Conservation (phyloP, 2,113 vertebrate genomes). For the Pungitius pungitius region DNA sequence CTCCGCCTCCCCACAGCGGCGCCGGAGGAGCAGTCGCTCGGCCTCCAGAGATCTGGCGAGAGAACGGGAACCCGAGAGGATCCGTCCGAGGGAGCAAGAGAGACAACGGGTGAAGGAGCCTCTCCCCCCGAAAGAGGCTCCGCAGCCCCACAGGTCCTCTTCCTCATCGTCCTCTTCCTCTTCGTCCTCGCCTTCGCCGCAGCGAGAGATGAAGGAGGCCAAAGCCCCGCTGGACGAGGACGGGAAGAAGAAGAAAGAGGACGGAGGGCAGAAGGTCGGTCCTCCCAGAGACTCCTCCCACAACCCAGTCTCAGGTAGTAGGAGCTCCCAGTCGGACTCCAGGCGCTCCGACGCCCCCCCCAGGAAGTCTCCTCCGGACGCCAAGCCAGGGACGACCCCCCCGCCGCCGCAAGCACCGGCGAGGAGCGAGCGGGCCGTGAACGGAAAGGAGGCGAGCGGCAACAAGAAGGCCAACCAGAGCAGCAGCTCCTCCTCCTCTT, state of each 20-base stretch:
- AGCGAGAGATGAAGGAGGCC: conserved; percentile 38
- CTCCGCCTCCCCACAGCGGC: conserved; percentile 67
- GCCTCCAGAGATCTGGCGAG: conserved; percentile 66
- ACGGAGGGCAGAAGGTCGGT: conserved; percentile 33
- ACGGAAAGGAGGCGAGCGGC: conserved; percentile 64
- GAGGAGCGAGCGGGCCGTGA: conserved; percentile 39
- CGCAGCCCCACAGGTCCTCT: conserved; percentile 58
- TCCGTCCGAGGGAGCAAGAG: conserved; percentile 50
- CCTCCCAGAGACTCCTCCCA: conserved; percentile 48
- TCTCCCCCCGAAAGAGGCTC: conserved; percentile 42
- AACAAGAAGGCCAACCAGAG: conserved; percentile 51
- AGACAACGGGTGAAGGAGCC: conserved; percentile 35
- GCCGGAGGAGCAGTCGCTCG: conserved; percentile 70
- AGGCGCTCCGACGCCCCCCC: neutral
- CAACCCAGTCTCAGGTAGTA: conserved; percentile 1
- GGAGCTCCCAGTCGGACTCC: conserved; percentile 14
- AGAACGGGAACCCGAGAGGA: conserved; percentile 42
- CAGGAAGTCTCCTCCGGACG: conserved; percentile 30
- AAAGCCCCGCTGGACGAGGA: conserved; percentile 24
- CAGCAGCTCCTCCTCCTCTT: conserved; percentile 76
- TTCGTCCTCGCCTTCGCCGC: conserved; percentile 53
- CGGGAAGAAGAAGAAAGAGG: neutral
- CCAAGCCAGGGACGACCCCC: neutral
- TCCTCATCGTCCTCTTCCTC: conserved; percentile 73
- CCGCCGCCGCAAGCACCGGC: neutral